Evolutionary conservation across 2,888 invertebrate species (phyloP).

Genomic region (Pristionchus arcanus): DNA sequence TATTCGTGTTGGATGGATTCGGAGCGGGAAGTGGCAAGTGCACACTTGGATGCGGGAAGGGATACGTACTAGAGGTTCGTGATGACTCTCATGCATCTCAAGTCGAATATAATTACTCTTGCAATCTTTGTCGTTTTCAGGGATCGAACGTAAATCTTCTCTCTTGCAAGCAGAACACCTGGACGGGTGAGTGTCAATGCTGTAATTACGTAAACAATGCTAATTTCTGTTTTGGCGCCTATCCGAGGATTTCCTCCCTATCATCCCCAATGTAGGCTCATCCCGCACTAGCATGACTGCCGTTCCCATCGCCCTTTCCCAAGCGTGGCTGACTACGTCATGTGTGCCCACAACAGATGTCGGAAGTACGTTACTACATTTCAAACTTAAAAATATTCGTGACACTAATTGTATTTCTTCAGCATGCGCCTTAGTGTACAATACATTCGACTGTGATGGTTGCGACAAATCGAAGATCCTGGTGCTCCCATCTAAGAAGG

Average conservation of each 20-base stretch:
- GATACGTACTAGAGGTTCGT: neutral
- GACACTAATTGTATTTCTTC: neutral
- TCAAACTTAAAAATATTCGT: neutral
- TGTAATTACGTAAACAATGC: too few species aligned
- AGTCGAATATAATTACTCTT: neutral
- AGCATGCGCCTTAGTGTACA: neutral
- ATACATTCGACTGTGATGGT: neutral
- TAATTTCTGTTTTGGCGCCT: too few species aligned
- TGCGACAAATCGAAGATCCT: neutral
- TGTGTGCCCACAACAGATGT: neutral
- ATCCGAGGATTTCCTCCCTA: too few species aligned
- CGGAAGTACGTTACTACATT: neutral
- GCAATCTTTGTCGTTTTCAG: neutral
- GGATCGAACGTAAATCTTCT: neutral
- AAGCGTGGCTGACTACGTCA: neutral
- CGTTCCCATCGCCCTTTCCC: neutral
- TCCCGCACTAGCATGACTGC: neutral
- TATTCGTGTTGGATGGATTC: conserved; percentile 24
- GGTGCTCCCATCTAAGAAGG: neutral
- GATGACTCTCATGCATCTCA: neutral
- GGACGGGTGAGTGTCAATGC: neutral
- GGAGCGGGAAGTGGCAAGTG: neutral
- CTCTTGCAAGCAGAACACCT: neutral
- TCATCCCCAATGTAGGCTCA: neutral
- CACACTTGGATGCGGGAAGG: neutral